Base-by-base conservation (phyloP, 2,113 vertebrate species). In the Platichthys flesus region DNA sequence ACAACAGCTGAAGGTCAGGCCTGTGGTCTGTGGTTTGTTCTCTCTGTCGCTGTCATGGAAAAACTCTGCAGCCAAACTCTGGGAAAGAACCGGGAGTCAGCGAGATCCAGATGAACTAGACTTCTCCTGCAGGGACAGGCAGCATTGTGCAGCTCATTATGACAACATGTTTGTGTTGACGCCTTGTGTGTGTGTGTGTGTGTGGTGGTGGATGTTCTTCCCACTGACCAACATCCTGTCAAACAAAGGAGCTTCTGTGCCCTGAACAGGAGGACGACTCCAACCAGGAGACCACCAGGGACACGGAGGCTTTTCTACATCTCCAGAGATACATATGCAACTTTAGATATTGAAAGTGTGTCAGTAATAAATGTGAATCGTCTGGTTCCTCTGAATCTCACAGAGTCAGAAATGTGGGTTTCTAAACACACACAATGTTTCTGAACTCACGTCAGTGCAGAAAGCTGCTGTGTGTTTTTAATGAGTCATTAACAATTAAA, bases 131-230 rank as follows among this genome's bases (percentile, higher is more conserved):
- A 24, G 26, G 49, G 73, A 82, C 0, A 3, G 37, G 37, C 40
- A 42, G 64, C 65, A 21, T 68, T 74, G 81, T 82, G 71, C 0
- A 2, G 78, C 9, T 37, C 35, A 9, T 55, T 24, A 21, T 26
- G 74, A 64, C 62, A 56, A 56, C 16, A 68, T 68, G 69, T 89
- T 89, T 85, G 83, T 68, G 80, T 85, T 85, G 62, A 76, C 79
- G 79, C 77, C 76, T 71, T n/a, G 56, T 23, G 63, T 70, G 55
- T 40, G 62, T 70, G 55, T 40, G 62, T 42, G 40, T 42, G 40
- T 13, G 23, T 65, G 7, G 2, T 0, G 42, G 15, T 35, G 23
- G 54, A 18, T 14, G 3, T 31, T 83, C 60, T 23, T 67, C 71
- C 81, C 21, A 1, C 72, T 5, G 61, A 72, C 70, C 45, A 1